These are phyloP conservation scores for Seladonia tumulorum DNA, from an alignment of 2,888 invertebrate genomes.

Conservation along the genomic window DNA sequence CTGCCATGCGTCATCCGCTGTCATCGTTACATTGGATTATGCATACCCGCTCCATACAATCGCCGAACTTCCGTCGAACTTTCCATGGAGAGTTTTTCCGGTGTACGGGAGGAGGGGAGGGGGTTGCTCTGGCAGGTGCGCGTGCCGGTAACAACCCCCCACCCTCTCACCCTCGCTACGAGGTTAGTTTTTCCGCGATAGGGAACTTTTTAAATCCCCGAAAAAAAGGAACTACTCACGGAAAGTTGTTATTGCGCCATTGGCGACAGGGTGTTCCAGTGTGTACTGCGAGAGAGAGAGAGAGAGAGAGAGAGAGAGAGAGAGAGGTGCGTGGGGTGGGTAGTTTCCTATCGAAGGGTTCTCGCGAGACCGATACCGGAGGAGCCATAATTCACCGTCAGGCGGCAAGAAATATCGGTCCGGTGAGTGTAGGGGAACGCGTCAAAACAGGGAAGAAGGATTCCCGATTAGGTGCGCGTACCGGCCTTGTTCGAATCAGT, in stretches of 20 bases:
- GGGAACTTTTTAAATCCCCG: conserved; percentile 69
- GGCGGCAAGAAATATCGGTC: background rate
- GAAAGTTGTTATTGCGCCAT: conserved; percentile 66
- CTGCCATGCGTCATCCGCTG: conserved; percentile 56
- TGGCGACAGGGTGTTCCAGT: conserved; percentile 3
- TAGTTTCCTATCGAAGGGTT: conserved; percentile 32
- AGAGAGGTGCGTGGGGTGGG: conserved; percentile 15
- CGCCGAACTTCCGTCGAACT: conserved; percentile 52
- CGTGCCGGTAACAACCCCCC: conserved; percentile 51
- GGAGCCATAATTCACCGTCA: conserved; percentile 27
- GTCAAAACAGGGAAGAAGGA: background rate
- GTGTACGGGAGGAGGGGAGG: conserved; percentile 8
- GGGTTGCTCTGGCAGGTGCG: conserved; percentile 46
- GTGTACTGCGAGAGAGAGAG: background rate
- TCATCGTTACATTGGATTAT: conserved; percentile 68
- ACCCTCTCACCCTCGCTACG: background rate
- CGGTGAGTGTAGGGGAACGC: background rate
- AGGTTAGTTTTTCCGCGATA: conserved; percentile 58
- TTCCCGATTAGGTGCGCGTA: conserved; percentile 21
- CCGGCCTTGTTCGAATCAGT: background rate
- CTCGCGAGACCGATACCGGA: conserved; percentile 31
- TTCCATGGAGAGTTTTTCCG: conserved; percentile 43
- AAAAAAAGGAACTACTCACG: conserved; percentile 50
- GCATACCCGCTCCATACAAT: conserved; percentile 68
- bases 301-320: background rate